Conservation (phyloP, 2,113 vertebrate species). For the Salminus brasiliensis region DNA sequence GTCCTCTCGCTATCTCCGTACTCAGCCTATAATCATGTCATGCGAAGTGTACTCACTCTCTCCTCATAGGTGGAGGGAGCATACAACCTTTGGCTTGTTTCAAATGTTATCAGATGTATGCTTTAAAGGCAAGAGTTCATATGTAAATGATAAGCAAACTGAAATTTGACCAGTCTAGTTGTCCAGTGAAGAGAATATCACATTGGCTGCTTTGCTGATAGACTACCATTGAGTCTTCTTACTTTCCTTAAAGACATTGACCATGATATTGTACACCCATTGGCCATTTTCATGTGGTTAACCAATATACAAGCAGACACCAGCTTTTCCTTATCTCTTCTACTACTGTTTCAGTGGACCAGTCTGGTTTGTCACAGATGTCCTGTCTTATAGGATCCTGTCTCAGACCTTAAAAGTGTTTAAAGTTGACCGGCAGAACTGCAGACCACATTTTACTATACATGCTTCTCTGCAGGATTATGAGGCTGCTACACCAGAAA, state of each 20-base stretch:
- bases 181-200: background rate
- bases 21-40: background rate
- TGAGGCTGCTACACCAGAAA: no score
- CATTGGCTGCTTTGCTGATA: background rate
- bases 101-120: background rate
- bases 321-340: background rate
- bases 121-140: background rate
- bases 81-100: constrained; percentile 5
- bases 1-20: constrained; percentile 14
- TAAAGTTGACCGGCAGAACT: no score
- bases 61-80: constrained; percentile 18
- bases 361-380: no score
- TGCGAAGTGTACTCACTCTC: background rate
- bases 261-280: background rate
- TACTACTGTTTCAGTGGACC: no score
- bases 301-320: background rate
- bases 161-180: background rate
- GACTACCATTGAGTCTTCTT: background rate
- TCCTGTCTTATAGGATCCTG: no score
- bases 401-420: no score
- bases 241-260: background rate
- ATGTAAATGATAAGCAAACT: constrained; percentile 20
- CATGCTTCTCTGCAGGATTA: no score
- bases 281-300: background rate
- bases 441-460: no score